phyloP scores from a whole-genome alignment of 2,113 vertebrate species.

The Mustelus asterias region DNA sequence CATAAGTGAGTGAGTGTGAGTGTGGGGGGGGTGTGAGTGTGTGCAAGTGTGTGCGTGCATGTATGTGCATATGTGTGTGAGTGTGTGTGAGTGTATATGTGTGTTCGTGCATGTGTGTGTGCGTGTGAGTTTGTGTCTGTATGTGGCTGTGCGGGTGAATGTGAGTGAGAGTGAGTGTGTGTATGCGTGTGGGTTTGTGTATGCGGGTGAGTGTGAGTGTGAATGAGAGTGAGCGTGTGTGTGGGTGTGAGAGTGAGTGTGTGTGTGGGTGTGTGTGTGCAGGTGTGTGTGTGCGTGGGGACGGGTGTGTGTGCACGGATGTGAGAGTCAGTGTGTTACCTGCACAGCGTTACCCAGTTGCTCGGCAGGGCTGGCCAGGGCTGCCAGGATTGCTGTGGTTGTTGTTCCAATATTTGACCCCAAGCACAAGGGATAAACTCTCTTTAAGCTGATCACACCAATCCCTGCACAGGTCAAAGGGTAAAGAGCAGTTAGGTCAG shows the following conservation, averaged over 20 bases:
- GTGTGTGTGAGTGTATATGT: background rate
- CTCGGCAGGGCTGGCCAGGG: constrained; percentile 35
- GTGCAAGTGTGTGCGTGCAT: background rate
- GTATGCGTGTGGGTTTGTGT: no score
- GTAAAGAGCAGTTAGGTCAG: background rate
- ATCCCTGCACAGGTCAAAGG: constrained; percentile 31
- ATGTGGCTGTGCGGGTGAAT: background rate
- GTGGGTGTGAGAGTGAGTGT: no score
- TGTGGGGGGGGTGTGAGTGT: background rate
- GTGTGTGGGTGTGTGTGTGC: no score
- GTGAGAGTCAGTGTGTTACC: background rate
- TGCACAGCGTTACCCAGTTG: constrained; percentile 28
- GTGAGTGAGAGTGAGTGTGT: background rate
- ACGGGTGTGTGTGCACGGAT: no score
- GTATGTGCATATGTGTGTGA: background rate
- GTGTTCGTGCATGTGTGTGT: background rate
- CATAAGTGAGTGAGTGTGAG: background rate
- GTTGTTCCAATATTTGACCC: constrained; percentile 39
- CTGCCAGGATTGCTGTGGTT: constrained; percentile 37
- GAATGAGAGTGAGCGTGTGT: no score
- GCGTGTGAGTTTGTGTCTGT: no score
- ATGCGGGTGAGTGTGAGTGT: no score
- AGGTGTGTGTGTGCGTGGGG: no score
- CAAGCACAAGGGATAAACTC: constrained; percentile 36
- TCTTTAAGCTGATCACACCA: constrained; percentile 38